Evolutionary conservation across 2,888 invertebrate genomes (phyloP), one percentile per base, ranked within the genome.

Genomic region (Microctonus hyperodae): DNA sequence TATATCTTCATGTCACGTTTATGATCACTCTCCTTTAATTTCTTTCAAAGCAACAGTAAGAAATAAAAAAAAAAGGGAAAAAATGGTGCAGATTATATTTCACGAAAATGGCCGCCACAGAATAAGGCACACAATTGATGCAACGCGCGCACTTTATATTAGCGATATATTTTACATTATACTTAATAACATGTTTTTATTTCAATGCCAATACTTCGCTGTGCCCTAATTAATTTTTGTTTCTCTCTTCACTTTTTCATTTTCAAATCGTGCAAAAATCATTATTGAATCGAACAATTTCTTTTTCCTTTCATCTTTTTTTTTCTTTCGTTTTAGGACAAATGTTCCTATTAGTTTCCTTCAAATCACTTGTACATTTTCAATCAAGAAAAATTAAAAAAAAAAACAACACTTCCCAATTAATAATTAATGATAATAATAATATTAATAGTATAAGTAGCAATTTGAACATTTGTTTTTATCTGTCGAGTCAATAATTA

Each of bases 71-170:
- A 44, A 44, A 44, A 13, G 4, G 37, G 37, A 13, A 37, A 40
- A 3, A 6, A 40, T 11, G 76, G 73, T 74, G n/a, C n/a, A n/a
- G 75, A 59, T 69, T 70, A 72, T 74, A 70, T 76, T 75, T 81
- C 81, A 81, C 79, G 70, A 81, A 78, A 83, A 82, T 81, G 82
- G 79, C 80, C 81, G 82, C 81, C 82, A 81, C 81, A 79, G 79
- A 80, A 82, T 83, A 83, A 83, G 83, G 83, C 83, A 83, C 83
- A 83, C 83, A 81, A 81, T 82, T 82, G 80, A 83, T 83, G 81
- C 81, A 82, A 83, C 79, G 80, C 82, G 79, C 82, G 79, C 82
- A 80, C 82, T 76, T 76, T 75, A 61, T 70, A 72, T 71, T 73
- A 74, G 74, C 74, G 70, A 72, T 74, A 71, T 72, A 72, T 72